A percentile compares a stretch with the other conserved stretches of the same genome.
These are phyloP conservation scores for Megaceryle alcyon DNA, from an alignment of 2,797 vertebrate genomes.

Conservation along the genomic window DNA sequence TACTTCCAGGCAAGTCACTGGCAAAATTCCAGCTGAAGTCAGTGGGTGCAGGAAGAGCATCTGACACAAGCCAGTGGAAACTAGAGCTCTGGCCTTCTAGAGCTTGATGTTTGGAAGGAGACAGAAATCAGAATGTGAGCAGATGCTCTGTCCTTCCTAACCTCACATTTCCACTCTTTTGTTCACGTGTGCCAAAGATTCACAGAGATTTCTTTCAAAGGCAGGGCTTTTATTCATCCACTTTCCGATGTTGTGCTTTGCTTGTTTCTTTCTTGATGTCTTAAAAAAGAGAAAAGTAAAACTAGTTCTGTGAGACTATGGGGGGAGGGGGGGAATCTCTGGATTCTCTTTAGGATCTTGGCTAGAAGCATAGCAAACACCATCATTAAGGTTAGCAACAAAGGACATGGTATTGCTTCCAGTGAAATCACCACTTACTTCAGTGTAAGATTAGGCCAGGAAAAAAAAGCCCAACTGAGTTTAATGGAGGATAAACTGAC, in stretches of 20 bases:
- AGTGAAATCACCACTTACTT: conserved; percentile 29
- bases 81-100: neutral
- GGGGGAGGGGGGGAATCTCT: neutral
- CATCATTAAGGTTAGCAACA: conserved; percentile 24
- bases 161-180: conserved; percentile 32
- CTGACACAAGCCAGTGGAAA: neutral
- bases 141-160: conserved; percentile 43
- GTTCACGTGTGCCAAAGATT: neutral
- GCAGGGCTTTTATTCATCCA: conserved; percentile 1
- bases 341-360: conserved; percentile 19
- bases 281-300: conserved; percentile 33
- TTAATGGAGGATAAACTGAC: conserved; percentile 12
- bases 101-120: conserved; percentile 19
- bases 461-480: neutral
- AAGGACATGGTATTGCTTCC: neutral
- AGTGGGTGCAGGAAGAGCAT: neutral
- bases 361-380: neutral
- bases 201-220: conserved; percentile 48
- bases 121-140: neutral
- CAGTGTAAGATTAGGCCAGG: conserved; percentile 25
- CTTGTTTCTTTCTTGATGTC: neutral
- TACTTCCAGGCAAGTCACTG: neutral
- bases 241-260: neutral
- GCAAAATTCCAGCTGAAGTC: conserved; percentile 24
- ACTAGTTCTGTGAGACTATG: neutral